These are phyloP conservation scores for Monopterus albus DNA, from an alignment of 2,113 vertebrate genomes.

Conservation along the genomic window DNA sequence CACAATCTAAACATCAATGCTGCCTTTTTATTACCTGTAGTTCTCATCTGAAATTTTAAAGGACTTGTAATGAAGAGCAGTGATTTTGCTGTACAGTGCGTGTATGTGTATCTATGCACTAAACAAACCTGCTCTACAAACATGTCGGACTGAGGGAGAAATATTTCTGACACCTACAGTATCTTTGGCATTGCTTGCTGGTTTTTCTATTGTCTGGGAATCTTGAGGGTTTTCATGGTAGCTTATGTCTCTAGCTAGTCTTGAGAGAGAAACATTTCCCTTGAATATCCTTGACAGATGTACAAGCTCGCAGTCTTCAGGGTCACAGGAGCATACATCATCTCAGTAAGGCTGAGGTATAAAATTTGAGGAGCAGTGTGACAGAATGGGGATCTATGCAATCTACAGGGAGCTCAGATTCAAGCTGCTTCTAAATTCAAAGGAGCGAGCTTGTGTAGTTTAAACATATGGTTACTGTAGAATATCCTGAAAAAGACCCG, in stretches of 20 bases:
- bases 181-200: too few relatives aligned
- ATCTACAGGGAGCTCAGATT: slow-evolving; percentile 35
- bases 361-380: slow-evolving; percentile 42
- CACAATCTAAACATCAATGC: neutral
- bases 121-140: too few relatives aligned
- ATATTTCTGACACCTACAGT: too few relatives aligned
- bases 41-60: neutral
- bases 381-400: slow-evolving; percentile 56
- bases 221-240: neutral
- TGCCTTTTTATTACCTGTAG: slow-evolving; percentile 4
- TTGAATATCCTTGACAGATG: slow-evolving; percentile 4
- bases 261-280: slow-evolving; percentile 6
- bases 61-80: too few relatives aligned
- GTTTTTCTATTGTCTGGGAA: neutral
- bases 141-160: too few relatives aligned
- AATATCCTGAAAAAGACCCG: neutral
- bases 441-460: slow-evolving; percentile 4
- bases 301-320: slow-evolving; percentile 1
- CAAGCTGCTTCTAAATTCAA: slow-evolving; percentile 15
- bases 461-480: neutral
- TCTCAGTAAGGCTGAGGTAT: slow-evolving; percentile 5
- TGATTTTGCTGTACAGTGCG: too few relatives aligned
- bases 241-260: neutral
- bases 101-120: too few relatives aligned
- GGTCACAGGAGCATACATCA: slow-evolving; percentile 13